phyloP scores from a whole-genome alignment of 2,888 invertebrate species.

The Cataglyphis rosenhaueri region DNA sequence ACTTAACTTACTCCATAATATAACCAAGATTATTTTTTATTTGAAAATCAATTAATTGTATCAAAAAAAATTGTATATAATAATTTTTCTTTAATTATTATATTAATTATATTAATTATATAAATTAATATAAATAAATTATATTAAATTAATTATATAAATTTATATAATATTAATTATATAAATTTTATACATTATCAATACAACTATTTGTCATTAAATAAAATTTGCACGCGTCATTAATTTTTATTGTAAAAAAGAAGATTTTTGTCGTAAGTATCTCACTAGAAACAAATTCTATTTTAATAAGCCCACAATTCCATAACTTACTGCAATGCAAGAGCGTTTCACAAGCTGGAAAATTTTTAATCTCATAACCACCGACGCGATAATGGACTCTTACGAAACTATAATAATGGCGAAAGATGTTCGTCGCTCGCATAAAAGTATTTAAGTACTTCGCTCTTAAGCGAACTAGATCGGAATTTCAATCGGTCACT shows the following conservation, averaged over 20 bases:
- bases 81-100: background rate
- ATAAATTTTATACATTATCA: background rate
- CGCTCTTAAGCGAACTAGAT: constrained; percentile 35
- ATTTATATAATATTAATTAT: no score
- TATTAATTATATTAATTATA: no score
- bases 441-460: constrained; percentile 43
- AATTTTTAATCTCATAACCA: constrained; percentile 35
- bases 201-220: background rate
- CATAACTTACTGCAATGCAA: background rate
- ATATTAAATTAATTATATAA: no score
- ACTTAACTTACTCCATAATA: background rate
- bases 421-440: constrained; percentile 12
- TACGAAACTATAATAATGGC: constrained; percentile 28
- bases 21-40: background rate
- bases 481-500: constrained; percentile 38
- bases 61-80: background rate
- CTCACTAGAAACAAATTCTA: background rate
- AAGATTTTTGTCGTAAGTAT: background rate
- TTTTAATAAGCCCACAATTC: background rate
- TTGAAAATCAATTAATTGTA: background rate
- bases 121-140: no score
- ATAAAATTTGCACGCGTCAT: background rate
- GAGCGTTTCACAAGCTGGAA: background rate
- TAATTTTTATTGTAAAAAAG: background rate
- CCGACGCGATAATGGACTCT: constrained; percentile 1